Conservation (phyloP, 2,888 invertebrate genomes). For the Acanthopleura granulata region DNA sequence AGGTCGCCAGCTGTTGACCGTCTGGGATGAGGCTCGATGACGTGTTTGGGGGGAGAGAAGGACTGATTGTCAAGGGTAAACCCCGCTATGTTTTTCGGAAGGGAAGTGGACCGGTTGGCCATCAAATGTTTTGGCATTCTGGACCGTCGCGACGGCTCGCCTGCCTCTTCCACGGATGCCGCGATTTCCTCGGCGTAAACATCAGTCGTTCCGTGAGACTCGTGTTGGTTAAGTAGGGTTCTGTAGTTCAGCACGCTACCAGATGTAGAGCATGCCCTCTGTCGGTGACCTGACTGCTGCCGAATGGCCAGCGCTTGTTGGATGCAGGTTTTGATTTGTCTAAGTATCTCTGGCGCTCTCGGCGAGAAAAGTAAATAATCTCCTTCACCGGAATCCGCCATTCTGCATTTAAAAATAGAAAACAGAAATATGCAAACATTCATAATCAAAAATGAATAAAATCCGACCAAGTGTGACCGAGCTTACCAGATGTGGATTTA, state of each 20-base stretch:
- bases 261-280: neutral
- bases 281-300: neutral
- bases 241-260: neutral
- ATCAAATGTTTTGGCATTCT: neutral
- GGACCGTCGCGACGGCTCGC: neutral
- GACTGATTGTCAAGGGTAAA: neutral
- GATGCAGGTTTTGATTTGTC: neutral
- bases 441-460: too few relatives aligned
- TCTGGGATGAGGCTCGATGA: neutral
- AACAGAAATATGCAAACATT: neutral
- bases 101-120: neutral
- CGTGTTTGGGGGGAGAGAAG: neutral
- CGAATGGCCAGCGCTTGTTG: constrained; percentile 12
- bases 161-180: neutral
- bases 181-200: neutral
- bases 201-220: neutral
- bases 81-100: neutral
- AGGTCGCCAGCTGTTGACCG: neutral
- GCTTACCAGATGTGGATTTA: too few relatives aligned
- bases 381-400: constrained; percentile 3
- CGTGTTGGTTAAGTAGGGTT: neutral
- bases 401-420: neutral
- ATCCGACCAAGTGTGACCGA: too few relatives aligned
- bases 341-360: neutral
- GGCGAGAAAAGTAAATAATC: constrained; percentile 7